These are phyloP conservation scores for Gobio gobio DNA, from an alignment of 2,113 vertebrate species.

Conservation along the genomic window DNA sequence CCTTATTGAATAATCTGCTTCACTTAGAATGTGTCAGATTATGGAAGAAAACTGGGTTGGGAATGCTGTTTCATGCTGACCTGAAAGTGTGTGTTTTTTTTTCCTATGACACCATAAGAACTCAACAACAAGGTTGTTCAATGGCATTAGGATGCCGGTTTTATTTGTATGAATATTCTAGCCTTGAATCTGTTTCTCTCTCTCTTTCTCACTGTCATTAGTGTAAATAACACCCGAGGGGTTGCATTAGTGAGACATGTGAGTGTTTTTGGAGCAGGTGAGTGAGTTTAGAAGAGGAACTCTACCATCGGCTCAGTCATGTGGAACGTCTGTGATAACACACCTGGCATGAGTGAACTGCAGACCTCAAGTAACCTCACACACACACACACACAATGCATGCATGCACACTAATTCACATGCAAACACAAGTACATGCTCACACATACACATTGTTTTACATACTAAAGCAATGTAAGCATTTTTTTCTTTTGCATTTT, in stretches of 20 bases:
- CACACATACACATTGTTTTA: neutral
- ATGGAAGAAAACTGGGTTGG: neutral
- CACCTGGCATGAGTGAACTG: constrained; percentile 37
- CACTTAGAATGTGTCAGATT: neutral
- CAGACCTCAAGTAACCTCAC: constrained; percentile 30
- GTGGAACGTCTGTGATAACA: constrained; percentile 37
- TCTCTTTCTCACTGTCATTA: neutral
- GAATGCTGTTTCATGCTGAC: neutral
- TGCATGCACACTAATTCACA: constrained; percentile 3
- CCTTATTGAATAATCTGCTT: neutral
- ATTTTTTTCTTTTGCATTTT: neutral
- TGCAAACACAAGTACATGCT: constrained; percentile 17
- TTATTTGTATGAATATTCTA: neutral
- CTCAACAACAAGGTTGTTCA: neutral
- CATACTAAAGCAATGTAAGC: neutral
- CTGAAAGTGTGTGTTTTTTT: neutral
- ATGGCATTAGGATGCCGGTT: neutral
- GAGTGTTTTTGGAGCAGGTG: constrained; percentile 33
- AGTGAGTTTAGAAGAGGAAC: constrained; percentile 32
- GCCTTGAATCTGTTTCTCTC: constrained; percentile 14
- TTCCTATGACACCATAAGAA: neutral
- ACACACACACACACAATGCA: neutral
- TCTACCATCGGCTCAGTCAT: constrained; percentile 2
- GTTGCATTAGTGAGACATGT: constrained; percentile 14
- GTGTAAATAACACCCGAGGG: constrained; percentile 1